These are phyloP conservation scores for Drosophila putrida DNA, from an alignment of 2,888 invertebrate genomes.

Conservation along the genomic window DNA sequence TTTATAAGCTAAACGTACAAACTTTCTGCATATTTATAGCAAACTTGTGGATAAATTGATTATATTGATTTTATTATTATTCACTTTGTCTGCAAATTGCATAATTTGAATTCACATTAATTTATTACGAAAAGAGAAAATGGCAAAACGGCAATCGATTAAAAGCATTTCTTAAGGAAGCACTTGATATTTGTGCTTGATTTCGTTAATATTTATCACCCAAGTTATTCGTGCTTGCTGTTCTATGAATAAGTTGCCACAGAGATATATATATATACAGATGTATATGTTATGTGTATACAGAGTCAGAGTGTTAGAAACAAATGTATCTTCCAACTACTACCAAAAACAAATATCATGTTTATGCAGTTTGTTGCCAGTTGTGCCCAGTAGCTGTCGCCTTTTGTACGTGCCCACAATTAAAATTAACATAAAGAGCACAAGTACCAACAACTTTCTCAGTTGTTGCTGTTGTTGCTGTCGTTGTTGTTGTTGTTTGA, in stretches of 20 bases:
- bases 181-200: slow-evolving; percentile 13
- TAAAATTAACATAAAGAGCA: slow-evolving; percentile 68
- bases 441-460: slow-evolving; percentile 36
- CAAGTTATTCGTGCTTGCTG: slow-evolving; percentile 16
- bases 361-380: slow-evolving; percentile 74
- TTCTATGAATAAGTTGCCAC: slow-evolving; percentile 9
- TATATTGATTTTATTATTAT: slow-evolving; percentile 9
- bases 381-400: slow-evolving; percentile 53
- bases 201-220: slow-evolving; percentile 16
- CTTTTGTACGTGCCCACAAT: slow-evolving; percentile 75
- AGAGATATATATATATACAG: background rate
- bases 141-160: slow-evolving; percentile 7
- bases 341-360: slow-evolving; percentile 51
- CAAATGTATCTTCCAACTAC: slow-evolving; percentile 44
- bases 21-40: slow-evolving; percentile 1
- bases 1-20: background rate
- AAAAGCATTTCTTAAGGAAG: slow-evolving; percentile 5
- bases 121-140: slow-evolving; percentile 9
- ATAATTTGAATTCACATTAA: slow-evolving; percentile 11
- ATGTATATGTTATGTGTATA: slow-evolving; percentile 1
- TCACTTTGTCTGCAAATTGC: background rate
- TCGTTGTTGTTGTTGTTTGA: slow-evolving; percentile 38
- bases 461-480: slow-evolving; percentile 36
- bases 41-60: background rate
- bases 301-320: slow-evolving; percentile 26